Conservation (phyloP, 2,797 vertebrate genomes). For the Tympanoctomys barrerae region DNA sequence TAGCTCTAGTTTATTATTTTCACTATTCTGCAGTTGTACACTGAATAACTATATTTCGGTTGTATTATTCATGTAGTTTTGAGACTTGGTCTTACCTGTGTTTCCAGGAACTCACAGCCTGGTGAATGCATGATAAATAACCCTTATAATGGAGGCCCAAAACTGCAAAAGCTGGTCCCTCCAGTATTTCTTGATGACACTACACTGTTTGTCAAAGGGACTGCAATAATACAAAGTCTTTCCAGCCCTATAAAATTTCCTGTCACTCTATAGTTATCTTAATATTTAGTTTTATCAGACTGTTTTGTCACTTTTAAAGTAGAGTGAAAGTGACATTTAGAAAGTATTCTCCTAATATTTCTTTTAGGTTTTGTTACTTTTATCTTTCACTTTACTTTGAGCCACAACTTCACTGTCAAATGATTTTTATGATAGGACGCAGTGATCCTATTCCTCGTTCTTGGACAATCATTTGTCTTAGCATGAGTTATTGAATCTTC, state of each 20-base stretch:
- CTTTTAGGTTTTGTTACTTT: background rate
- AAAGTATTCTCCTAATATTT: background rate
- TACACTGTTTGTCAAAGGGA: background rate
- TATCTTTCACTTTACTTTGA: background rate
- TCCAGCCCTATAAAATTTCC: background rate
- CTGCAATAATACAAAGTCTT: background rate
- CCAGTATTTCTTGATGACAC: constrained; percentile 12
- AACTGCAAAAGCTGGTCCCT: background rate
- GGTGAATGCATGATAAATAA: background rate
- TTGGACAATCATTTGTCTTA: background rate
- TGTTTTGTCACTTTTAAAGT: constrained; percentile 32
- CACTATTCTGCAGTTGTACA: background rate
- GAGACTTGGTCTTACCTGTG: background rate
- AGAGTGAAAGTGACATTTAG: background rate
- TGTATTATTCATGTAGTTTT: background rate
- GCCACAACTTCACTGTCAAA: background rate
- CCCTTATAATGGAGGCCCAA: background rate
- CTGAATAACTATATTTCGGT: background rate
- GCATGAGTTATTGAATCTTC: background rate
- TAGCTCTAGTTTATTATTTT: background rate
- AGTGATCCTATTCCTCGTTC: background rate
- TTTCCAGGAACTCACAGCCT: background rate
- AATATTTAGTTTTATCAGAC: background rate
- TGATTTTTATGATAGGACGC: background rate
- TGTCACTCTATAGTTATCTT: background rate